Conservation (phyloP, 2,888 invertebrate genomes). For the Gnatocerus cornutus region DNA sequence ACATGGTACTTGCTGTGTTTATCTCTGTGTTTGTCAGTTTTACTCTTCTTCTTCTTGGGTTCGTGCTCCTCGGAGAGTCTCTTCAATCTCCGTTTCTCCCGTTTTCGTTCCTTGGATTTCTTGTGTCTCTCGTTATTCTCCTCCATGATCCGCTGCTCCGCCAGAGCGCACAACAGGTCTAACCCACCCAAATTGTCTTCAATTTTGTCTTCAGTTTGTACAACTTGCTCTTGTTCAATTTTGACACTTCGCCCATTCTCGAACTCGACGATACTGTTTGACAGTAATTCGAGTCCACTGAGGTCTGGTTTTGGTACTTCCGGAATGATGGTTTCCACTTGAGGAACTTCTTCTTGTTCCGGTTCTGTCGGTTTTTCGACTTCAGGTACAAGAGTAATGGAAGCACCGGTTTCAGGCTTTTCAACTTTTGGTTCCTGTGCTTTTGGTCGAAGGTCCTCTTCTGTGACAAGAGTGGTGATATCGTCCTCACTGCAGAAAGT, state of each 20-base stretch:
- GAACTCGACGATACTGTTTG: conserved; percentile 89
- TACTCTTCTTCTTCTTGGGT: conserved; percentile 69
- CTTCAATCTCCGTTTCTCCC: conserved; percentile 71
- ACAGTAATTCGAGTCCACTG: conserved; percentile 86
- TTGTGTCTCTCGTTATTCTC: conserved; percentile 73
- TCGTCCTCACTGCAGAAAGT: conserved; percentile 82
- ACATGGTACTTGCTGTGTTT: not conserved
- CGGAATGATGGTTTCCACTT: conserved; percentile 4
- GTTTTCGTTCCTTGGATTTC: conserved; percentile 63
- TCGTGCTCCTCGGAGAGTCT: conserved; percentile 68
- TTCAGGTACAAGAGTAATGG: conserved; percentile 50
- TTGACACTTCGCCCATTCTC: conserved; percentile 72
- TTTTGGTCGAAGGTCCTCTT: conserved; percentile 37
- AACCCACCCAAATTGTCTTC: conserved; percentile 77
- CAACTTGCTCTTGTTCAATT: conserved; percentile 66
- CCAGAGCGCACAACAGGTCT: conserved; percentile 86
- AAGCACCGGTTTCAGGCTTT: conserved; percentile 44
- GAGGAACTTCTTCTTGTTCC: conserved; percentile 48
- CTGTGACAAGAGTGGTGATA: conserved; percentile 64
- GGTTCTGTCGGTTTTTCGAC: conserved; percentile 48
- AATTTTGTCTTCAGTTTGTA: conserved; percentile 70
- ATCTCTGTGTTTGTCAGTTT: conserved; percentile 55
- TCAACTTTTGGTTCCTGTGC: conserved; percentile 33
- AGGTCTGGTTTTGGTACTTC: conserved; percentile 75
- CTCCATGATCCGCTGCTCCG: conserved; percentile 88